Evolutionary conservation across 2,888 invertebrate species (phyloP).

Genomic region (Xestia sexstrigata): DNA sequence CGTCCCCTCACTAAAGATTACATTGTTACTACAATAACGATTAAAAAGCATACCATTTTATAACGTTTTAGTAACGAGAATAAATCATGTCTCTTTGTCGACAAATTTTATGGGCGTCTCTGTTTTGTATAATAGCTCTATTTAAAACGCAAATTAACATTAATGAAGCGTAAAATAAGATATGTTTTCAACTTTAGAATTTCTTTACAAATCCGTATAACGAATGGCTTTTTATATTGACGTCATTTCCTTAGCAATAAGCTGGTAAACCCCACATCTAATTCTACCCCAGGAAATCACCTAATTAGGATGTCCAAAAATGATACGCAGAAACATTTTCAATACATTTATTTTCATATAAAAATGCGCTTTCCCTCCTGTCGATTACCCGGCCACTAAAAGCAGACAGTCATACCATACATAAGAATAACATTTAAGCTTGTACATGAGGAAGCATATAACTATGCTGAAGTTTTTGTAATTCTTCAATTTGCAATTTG

Average conservation of each 20-base stretch:
- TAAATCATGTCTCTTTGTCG: constrained; percentile 79
- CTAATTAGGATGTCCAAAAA: constrained; percentile 22
- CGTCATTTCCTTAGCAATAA: constrained; percentile 12
- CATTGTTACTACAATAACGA: constrained; percentile 81
- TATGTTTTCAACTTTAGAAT: constrained; percentile 31
- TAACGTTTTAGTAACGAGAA: constrained; percentile 75
- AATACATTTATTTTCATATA: constrained; percentile 86
- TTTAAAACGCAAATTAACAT: constrained; percentile 70
- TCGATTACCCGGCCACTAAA: constrained; percentile 71
- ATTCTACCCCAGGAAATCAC: constrained; percentile 25
- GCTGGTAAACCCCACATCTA: not conserved
- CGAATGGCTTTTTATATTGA: constrained; percentile 9
- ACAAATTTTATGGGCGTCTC: constrained; percentile 75
- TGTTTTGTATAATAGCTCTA: constrained; percentile 60
- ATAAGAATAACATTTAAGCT: constrained; percentile 76
- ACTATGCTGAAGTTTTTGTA: constrained; percentile 40
- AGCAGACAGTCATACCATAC: constrained; percentile 82
- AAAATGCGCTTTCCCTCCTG: constrained; percentile 80
- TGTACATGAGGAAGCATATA: constrained; percentile 63
- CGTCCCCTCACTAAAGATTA: constrained; percentile 83
- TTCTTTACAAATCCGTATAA: constrained; percentile 33
- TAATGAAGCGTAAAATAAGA: constrained; percentile 69
- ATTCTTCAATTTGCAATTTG: constrained; percentile 60
- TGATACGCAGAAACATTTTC: constrained; percentile 65
- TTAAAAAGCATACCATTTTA: constrained; percentile 81